Percentiles rank a stretch among this genome's conserved stretches.
phyloP scores from a whole-genome alignment of 1,140 invertebrate species.

The Colletes latitarsis region DNA sequence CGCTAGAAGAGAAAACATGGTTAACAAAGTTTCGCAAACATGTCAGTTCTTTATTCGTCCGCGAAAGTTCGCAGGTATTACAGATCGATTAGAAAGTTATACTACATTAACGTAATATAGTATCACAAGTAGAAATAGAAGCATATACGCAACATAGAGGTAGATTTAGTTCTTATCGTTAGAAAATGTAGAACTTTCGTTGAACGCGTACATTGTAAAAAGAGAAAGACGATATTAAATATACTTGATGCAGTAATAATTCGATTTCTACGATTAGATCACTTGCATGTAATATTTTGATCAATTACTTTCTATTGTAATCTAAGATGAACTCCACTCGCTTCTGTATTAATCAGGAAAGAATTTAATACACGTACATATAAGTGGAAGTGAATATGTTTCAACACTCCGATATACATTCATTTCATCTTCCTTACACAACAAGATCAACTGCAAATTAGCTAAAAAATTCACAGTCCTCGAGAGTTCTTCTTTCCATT shows the following conservation, averaged over 20 bases:
- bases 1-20: slow-evolving; percentile 13
- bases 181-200: slow-evolving; percentile 10
- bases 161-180: slow-evolving; percentile 19
- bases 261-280: slow-evolving; percentile 5
- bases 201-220: slow-evolving; percentile 7
- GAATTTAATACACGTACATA: neutral
- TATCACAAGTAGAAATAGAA: slow-evolving; percentile 28
- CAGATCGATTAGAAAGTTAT: neutral
- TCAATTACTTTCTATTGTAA: neutral
- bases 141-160: slow-evolving; percentile 40
- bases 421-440: neutral
- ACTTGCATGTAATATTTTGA: neutral
- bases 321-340: neutral
- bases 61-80: neutral
- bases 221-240: neutral
- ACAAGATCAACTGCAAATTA: neutral
- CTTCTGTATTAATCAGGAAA: too few species aligned
- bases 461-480: neutral
- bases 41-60: slow-evolving; percentile 18
- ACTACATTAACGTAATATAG: slow-evolving; percentile 21
- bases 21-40: slow-evolving; percentile 10
- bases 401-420: neutral
- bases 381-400: slow-evolving; percentile 1
- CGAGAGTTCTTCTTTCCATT: neutral
- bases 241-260: neutral